These are phyloP conservation scores for Netelia inedita DNA, from an alignment of 2,888 invertebrate genomes.

Conservation along the genomic window DNA sequence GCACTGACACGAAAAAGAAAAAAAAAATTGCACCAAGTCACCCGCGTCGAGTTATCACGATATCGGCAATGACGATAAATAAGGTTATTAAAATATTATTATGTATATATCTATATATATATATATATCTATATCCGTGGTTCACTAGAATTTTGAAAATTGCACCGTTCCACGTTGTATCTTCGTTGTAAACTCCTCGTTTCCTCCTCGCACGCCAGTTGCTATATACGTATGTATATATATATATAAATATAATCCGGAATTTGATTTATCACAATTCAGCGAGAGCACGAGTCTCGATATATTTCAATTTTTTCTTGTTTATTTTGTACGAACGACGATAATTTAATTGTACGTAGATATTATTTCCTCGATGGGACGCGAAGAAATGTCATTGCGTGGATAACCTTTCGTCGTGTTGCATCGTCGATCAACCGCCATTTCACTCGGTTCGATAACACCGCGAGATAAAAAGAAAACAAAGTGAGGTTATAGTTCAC, in stretches of 20 bases:
- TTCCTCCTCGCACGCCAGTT: neutral
- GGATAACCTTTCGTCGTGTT: constrained; percentile 32
- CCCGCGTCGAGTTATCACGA: constrained; percentile 67
- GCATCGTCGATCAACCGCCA: constrained; percentile 17
- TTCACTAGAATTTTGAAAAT: constrained; percentile 66
- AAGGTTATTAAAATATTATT: neutral
- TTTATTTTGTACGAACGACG: neutral
- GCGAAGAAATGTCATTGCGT: neutral
- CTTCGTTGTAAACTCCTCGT: constrained; percentile 16
- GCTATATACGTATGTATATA: neutral
- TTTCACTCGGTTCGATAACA: neutral
- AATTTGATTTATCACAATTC: constrained; percentile 31
- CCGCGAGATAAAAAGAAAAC: neutral
- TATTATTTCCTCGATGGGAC: neutral
- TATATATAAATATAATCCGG: constrained; percentile 4
- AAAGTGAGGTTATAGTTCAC: constrained; percentile 9
- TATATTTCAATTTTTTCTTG: neutral
- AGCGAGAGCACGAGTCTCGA: neutral
- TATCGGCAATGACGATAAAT: constrained; percentile 31
- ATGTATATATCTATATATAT: constrained; percentile 40
- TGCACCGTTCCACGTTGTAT: constrained; percentile 63
- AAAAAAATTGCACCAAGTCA: constrained; percentile 70
- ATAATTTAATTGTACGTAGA: neutral
- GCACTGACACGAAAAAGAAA: constrained; percentile 53
- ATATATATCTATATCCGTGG: constrained; percentile 44